Evolutionary conservation across 2,888 invertebrate species (phyloP).

Genomic region (Drosophila antonietae): DNA sequence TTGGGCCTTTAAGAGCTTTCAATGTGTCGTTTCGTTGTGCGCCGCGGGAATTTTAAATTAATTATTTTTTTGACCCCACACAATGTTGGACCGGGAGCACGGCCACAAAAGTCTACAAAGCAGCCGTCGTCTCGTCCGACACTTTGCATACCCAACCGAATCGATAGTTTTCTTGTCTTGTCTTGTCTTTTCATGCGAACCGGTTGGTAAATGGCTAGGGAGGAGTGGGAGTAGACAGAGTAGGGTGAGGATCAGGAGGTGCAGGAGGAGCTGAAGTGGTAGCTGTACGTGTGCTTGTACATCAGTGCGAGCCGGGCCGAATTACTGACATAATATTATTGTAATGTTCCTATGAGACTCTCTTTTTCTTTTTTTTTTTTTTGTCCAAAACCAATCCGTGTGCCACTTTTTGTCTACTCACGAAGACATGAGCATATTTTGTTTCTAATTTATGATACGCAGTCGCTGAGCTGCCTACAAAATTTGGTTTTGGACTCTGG

Average conservation of each 20-base stretch:
- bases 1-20: conserved; percentile 79
- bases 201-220: conserved; percentile 25
- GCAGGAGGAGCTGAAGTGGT: not conserved
- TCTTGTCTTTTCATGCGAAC: conserved; percentile 26
- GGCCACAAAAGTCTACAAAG: conserved; percentile 47
- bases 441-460: conserved; percentile 81
- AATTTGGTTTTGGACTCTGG: conserved; percentile 61
- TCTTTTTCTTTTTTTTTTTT: conserved; percentile 5
- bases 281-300: conserved; percentile 46
- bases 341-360: conserved; percentile 65
- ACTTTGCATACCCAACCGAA: conserved; percentile 52
- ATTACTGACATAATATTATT: conserved; percentile 78
- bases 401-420: conserved; percentile 76
- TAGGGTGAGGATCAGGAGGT: not conserved
- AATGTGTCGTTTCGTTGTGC: conserved; percentile 78
- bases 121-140: conserved; percentile 47
- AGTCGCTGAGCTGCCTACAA: conserved; percentile 76
- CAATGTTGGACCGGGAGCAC: conserved; percentile 50
- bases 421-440: conserved; percentile 79
- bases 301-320: conserved; percentile 55
- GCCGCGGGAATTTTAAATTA: conserved; percentile 76
- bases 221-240: not conserved
- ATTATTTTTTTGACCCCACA: conserved; percentile 80
- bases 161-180: conserved; percentile 55
- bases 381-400: conserved; percentile 41